Conservation (phyloP, 2,888 invertebrate species). For the Malthinus seriepunctatus region DNA sequence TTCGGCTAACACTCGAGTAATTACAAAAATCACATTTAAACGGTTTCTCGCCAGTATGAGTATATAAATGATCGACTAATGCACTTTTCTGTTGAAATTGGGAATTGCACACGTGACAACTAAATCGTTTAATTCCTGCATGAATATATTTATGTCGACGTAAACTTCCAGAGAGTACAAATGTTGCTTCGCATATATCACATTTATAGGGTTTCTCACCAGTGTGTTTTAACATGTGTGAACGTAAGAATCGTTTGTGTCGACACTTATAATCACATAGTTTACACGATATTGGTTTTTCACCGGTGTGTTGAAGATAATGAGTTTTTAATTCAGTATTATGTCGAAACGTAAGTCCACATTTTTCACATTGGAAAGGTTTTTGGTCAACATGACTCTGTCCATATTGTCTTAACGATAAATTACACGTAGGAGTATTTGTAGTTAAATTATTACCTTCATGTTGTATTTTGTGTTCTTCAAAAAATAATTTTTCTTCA, state of each 20-base stretch:
- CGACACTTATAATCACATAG: neutral
- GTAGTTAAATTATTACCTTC: no score
- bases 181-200: constrained; percentile 4
- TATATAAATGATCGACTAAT: constrained; percentile 10
- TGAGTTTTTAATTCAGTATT: neutral
- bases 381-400: no score
- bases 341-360: no score
- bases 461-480: no score
- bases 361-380: no score
- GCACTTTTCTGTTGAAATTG: neutral
- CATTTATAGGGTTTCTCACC: constrained; percentile 13
- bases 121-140: constrained; percentile 6
- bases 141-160: constrained; percentile 2
- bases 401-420: no score
- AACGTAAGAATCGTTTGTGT: constrained; percentile 6
- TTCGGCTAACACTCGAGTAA: neutral
- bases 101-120: constrained; percentile 5
- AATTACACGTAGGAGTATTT: no score
- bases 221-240: constrained; percentile 8
- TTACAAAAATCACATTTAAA: constrained; percentile 6
- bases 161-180: constrained; percentile 8
- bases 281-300: constrained; percentile 13
- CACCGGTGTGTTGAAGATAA: constrained; percentile 13
- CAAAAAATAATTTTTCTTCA: no score
- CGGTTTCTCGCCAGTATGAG: constrained; percentile 15